These are phyloP conservation scores for Oceanites oceanicus DNA, from an alignment of 2,113 vertebrate genomes.

Conservation along the genomic window DNA sequence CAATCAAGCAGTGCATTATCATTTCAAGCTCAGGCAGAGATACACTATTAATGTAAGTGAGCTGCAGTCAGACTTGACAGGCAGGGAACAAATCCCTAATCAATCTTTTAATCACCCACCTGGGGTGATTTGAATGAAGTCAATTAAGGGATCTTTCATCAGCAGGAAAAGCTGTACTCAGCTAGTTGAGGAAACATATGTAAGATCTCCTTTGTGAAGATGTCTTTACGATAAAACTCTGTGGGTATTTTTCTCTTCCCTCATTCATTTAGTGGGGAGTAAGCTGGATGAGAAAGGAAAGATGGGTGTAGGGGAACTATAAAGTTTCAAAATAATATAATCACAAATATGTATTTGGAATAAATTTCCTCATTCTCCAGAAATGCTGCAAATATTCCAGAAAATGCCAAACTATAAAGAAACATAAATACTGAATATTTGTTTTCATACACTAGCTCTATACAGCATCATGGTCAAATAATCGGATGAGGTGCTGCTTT, in stretches of 20 bases:
- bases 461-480: neutral
- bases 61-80: slow-evolving; percentile 30
- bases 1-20: slow-evolving; percentile 31
- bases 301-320: neutral
- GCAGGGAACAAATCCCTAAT: slow-evolving; percentile 51
- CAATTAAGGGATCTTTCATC: slow-evolving; percentile 49
- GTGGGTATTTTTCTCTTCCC: neutral
- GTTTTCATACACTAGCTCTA: neutral
- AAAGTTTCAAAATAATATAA: neutral
- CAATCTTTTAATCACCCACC: slow-evolving; percentile 64
- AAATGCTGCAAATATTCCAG: neutral
- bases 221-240: neutral
- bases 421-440: neutral
- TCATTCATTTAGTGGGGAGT: neutral
- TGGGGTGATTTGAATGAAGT: slow-evolving; percentile 53
- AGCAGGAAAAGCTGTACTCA: slow-evolving; percentile 21
- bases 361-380: neutral
- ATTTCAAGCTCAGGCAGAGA: slow-evolving; percentile 15
- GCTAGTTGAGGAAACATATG: neutral
- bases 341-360: neutral
- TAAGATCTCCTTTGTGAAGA: neutral
- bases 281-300: neutral
- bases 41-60: slow-evolving; percentile 9
- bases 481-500: neutral
- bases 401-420: neutral